phyloP scores from a whole-genome alignment of 1,140 invertebrate species.

The Cepaea nemoralis region DNA sequence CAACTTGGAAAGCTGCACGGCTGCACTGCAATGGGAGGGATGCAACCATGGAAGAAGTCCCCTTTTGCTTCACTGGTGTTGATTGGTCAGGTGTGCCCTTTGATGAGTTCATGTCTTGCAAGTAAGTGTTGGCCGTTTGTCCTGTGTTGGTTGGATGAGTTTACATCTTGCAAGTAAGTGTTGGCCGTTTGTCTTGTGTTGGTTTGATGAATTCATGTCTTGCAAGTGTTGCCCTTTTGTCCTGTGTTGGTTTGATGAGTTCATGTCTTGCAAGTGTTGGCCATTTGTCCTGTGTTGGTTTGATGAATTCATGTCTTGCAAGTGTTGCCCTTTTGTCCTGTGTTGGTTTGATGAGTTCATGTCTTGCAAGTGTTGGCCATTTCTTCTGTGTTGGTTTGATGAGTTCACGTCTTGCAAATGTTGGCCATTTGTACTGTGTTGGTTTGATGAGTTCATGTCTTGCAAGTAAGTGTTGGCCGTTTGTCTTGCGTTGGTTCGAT shows the following conservation, averaged over 20 bases:
- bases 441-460: slow-evolving; percentile 29
- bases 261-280: slow-evolving; percentile 29
- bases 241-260: no score
- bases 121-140: slow-evolving; percentile 36
- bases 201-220: slow-evolving; percentile 28
- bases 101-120: slow-evolving; percentile 27
- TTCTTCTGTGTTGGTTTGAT: no score
- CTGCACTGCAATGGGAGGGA: slow-evolving; percentile 77
- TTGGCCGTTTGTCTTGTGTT: no score
- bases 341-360: no score
- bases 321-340: no score
- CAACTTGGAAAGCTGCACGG: slow-evolving; percentile 85
- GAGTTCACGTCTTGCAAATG: slow-evolving; percentile 33
- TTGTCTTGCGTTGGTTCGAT: no score
- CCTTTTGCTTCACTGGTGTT: slow-evolving; percentile 73
- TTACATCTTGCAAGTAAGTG: slow-evolving; percentile 31
- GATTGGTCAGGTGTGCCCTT: slow-evolving; percentile 72
- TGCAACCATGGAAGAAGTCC: slow-evolving; percentile 79
- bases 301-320: slow-evolving; percentile 32
- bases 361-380: slow-evolving; percentile 26
- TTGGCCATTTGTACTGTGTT: no score
- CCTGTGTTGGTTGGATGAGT: no score
- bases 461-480: slow-evolving; percentile 37
- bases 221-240: slow-evolving; percentile 33
- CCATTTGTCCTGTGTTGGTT: no score